Conservation (phyloP, 2,113 vertebrate species). For the Brachypodius melanocephalos region DNA sequence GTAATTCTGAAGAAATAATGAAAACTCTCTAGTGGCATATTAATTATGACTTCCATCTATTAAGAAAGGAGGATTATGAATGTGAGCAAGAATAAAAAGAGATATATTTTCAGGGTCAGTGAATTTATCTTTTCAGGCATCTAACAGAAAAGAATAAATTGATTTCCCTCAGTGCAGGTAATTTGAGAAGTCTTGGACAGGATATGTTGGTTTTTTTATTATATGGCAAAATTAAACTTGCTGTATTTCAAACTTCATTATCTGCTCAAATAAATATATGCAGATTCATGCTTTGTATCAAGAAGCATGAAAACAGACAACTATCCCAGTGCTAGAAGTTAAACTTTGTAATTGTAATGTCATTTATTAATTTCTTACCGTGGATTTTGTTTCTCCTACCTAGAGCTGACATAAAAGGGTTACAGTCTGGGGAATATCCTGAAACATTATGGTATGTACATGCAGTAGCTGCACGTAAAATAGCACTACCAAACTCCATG, state of each 20-base stretch:
- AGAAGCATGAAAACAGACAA: not conserved
- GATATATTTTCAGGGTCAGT: conserved; percentile 72
- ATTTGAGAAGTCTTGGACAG: not conserved
- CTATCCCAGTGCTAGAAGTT: not conserved
- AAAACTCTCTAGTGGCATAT: conserved; percentile 55
- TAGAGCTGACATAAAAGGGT: not conserved
- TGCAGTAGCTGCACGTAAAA: not conserved
- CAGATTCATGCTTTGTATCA: not conserved
- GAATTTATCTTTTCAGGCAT: conserved; percentile 40
- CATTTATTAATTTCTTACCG: not conserved
- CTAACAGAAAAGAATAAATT: not conserved
- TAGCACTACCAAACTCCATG: not conserved
- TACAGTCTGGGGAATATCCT: not conserved
- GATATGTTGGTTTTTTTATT: not conserved
- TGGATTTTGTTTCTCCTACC: not conserved
- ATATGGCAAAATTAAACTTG: not conserved
- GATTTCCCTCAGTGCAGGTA: not conserved
- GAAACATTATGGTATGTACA: not conserved
- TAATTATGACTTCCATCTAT: conserved; percentile 62
- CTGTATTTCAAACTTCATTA: not conserved
- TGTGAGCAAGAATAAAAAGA: conserved; percentile 33
- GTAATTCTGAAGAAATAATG: conserved; percentile 69
- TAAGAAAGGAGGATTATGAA: conserved; percentile 51
- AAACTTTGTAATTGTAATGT: not conserved
- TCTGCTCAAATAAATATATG: not conserved